Base-by-base conservation (phyloP, 1,140 invertebrate species). In the Cydia pomonella region DNA sequence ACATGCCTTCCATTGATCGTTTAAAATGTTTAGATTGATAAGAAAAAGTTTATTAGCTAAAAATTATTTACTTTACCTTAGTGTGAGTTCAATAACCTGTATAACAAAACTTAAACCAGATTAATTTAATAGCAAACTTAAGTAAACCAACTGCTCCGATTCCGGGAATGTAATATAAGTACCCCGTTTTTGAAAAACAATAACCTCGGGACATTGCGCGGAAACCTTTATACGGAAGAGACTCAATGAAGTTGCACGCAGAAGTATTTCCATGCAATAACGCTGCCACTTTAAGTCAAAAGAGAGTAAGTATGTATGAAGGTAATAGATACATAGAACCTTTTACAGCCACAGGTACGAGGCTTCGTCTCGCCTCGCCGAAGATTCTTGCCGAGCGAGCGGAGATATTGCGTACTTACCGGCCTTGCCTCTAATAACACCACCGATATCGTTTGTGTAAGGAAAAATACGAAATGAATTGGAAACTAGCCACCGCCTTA, bases 241-340 rank as follows among this genome's bases (percentile, higher is more conserved):
- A 90, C 84, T 89, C 84, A 88, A 92, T 92, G 90, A 89, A 92
- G 91, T 92, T 92, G 89, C 89, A 92, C 88, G 85, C 86, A 84
- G 85, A 90, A 91, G 87, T 88, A 92, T 92, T 90, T 91, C 89
- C 88, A 90, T 92, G 89, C 91, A 91, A 92, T 91, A 92, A 92
- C 86, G 84, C 80, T 81, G 44, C 18, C 41, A 63, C n/a, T 21
- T 18, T n/a, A 18, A n/a, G 63, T 9, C 23, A 10, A 59, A 59
- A 59, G 2, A 23, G 53, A 59, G 53, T 59, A 59, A 59, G 53
- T 59, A 23, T 23, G 21, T 53, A 59, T 3, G 53, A 59, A 59
- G 53, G 7, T 59, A 23, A 23, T 23, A 12, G 3, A 21, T 59
- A 59, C 53, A 59, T 59, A 59, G 7, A 66, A 33, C 44, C 27